Base-by-base conservation (phyloP, 2,888 invertebrate genomes). In the Xestia sexstrigata region DNA sequence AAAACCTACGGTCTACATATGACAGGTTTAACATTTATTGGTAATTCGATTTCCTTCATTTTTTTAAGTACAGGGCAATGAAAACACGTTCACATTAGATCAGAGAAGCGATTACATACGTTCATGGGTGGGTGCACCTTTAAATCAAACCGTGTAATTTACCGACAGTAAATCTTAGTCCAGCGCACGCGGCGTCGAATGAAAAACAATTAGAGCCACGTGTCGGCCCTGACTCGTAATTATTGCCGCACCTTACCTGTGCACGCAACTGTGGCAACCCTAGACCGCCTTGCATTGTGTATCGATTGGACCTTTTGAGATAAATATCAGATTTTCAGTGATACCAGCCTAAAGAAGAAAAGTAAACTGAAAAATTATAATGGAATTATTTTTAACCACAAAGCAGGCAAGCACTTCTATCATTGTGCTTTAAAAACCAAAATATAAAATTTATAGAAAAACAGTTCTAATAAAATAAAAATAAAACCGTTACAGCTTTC, bases 161-260 rank as follows among this genome's bases (percentile, higher is more conserved):
- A 83, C 88, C 86, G 86, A 86, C 90, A 92, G 93, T 94, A 93
- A 92, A 92, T 92, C 91, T 90, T 89, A 83, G 87, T 80, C 84
- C 85, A 72, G 87, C 87, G 89, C 87, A 79, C 76, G 84, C 88
- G 89, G 82, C 87, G 88, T 84, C 85, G 85, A 89, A 89, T 83
- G 89, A 90, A 89, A 93, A 94, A 94, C 94, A 95, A 95, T 95
- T 94, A 94, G 81, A 52, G 92, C 83, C 95, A 94, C 96, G 96
- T 95, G 96, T 72, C 92, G 87, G 75, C 90, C 90, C 91, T 91
- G 91, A 88, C 89, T 89, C 65, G 78, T 86, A 90, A 91, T 94
- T 92, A 89, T 86, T 84, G 86, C 82, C 87, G 78, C 87, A 84
- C 89, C 87, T 92, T 90, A 92, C 92, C 92, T 91, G 89, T 74